Conservation (phyloP, 2,797 vertebrate species). For the Danionella dracula region DNA sequence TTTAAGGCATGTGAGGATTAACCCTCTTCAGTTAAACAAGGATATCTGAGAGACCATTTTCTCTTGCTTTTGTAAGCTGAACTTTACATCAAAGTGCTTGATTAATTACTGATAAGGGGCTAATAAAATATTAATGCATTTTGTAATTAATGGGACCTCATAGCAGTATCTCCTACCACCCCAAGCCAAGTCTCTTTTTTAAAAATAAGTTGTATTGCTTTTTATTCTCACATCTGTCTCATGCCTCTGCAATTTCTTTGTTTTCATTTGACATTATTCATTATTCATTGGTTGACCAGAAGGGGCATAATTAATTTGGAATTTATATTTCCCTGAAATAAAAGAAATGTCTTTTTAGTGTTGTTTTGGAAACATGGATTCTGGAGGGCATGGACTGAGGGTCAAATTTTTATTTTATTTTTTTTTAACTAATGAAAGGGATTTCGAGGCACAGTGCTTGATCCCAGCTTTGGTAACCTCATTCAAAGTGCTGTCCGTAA, state of each 20-base stretch:
- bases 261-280: conserved; percentile 53
- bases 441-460: conserved; percentile 69
- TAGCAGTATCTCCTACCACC: conserved; percentile 49
- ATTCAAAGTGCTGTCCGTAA: conserved; percentile 71
- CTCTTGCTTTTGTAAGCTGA: conserved; percentile 61
- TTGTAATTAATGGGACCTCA: conserved; percentile 68
- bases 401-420: conserved; percentile 54
- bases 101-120: conserved; percentile 75
- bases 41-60: conserved; percentile 58
- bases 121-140: conserved; percentile 73
- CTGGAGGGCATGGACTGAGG: conserved; percentile 48
- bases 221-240: conserved; percentile 22
- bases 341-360: conserved; percentile 56
- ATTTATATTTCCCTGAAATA: conserved; percentile 56
- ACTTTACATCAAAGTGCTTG: conserved; percentile 71
- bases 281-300: conserved; percentile 61
- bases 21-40: conserved; percentile 32
- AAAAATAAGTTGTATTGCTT: conserved; percentile 48
- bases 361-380: conserved; percentile 51
- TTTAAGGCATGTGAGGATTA: conserved; percentile 45
- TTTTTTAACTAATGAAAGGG: conserved; percentile 61
- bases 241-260: conserved; percentile 8
- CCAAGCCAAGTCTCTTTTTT: conserved; percentile 52
- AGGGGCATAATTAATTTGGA: conserved; percentile 61
- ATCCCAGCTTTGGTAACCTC: conserved; percentile 66